These are phyloP conservation scores for Neotragus moschatus DNA, from an alignment of 2,113 vertebrate genomes.

Conservation along the genomic window DNA sequence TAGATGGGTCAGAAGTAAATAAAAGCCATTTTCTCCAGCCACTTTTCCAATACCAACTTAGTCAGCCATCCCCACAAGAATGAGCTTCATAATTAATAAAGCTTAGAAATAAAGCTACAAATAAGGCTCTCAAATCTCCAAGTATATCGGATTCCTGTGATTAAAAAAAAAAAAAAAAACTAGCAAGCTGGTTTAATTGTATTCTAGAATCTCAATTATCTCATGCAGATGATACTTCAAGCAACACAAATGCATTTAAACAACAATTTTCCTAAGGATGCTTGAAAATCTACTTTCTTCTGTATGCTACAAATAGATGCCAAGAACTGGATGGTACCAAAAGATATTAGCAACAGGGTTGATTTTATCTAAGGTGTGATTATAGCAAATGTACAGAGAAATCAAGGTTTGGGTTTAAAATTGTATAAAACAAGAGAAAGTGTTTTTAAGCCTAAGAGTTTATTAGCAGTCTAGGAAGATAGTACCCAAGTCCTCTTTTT, in stretches of 20 bases:
- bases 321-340: neutral
- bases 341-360: neutral
- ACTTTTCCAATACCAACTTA: neutral
- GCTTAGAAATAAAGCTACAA: conserved; percentile 28
- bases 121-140: neutral
- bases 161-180: neutral
- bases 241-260: neutral
- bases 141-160: neutral
- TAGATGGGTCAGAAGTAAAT: conserved; percentile 32
- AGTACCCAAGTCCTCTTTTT: neutral
- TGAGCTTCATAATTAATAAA: conserved; percentile 50
- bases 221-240: conserved; percentile 27
- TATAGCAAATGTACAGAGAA: neutral
- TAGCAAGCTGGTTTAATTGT: neutral
- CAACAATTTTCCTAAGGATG: neutral
- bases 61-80: conserved; percentile 1
- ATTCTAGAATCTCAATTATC: conserved; percentile 14
- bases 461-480: neutral
- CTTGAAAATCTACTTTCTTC: conserved; percentile 1
- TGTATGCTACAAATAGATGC: neutral
- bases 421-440: neutral
- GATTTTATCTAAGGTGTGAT: neutral
- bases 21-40: conserved; percentile 36
- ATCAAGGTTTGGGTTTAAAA: neutral
- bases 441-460: neutral